Evolutionary conservation across 2,888 invertebrate genomes (phyloP).

Genomic region (Hylaea fasciaria): DNA sequence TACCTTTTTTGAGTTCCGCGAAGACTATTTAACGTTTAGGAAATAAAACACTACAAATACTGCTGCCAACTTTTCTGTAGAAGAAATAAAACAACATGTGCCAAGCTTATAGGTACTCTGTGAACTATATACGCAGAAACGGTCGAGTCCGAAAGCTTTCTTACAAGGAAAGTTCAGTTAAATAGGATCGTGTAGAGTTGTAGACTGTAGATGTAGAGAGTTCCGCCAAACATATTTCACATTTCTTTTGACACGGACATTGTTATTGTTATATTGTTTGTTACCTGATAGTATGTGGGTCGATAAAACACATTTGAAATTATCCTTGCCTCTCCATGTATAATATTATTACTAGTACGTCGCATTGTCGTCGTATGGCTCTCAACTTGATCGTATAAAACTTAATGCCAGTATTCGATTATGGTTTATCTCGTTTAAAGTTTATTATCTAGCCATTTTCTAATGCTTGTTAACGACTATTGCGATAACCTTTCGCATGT

Average conservation of each 20-base stretch:
- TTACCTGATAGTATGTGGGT: not conserved
- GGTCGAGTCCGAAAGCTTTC: slow-evolving; percentile 5
- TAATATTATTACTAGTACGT: no score
- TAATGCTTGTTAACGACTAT: no score
- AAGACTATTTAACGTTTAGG: slow-evolving; percentile 4
- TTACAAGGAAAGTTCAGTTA: slow-evolving; percentile 17
- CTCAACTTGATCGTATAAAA: no score
- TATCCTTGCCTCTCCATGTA: no score
- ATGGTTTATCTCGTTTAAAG: no score
- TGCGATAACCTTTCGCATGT: no score
- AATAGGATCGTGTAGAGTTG: slow-evolving; percentile 10
- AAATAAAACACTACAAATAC: slow-evolving; percentile 6
- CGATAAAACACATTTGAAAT: slow-evolving; percentile 17
- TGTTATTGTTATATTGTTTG: no score
- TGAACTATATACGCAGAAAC: slow-evolving; percentile 24
- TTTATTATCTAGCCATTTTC: no score
- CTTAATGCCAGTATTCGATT: no score
- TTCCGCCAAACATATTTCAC: slow-evolving; percentile 14
- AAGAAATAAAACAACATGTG: slow-evolving; percentile 9
- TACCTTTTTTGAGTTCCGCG: slow-evolving; percentile 4
- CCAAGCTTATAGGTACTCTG: no score
- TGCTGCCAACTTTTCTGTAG: slow-evolving; percentile 4
- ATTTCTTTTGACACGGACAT: slow-evolving; percentile 8
- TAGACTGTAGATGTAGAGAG: no score
- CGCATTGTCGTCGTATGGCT: no score